Conservation (phyloP, 2,888 invertebrate genomes). For the Cheilosia grossa region DNA sequence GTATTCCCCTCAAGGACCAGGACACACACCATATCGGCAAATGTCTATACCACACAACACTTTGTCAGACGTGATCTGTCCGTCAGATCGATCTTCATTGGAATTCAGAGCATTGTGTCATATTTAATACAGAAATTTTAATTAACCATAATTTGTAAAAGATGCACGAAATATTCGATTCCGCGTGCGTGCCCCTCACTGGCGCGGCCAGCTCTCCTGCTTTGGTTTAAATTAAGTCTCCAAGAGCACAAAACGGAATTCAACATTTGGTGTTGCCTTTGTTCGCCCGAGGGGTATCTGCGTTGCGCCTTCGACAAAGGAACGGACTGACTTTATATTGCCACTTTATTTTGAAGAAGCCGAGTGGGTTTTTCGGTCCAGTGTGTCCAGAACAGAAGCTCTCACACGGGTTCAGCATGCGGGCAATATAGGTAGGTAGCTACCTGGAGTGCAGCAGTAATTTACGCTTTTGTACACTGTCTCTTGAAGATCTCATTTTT, state of each 20-base stretch:
- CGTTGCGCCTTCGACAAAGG: constrained; percentile 19
- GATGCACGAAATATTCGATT: constrained; percentile 79
- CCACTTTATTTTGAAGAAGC: constrained; percentile 43
- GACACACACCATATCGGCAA: constrained; percentile 23
- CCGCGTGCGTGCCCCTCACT: constrained; percentile 37
- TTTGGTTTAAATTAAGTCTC: constrained; percentile 59
- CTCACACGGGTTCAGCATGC: constrained; percentile 7
- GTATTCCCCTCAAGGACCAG: constrained; percentile 29
- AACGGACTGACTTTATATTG: constrained; percentile 40
- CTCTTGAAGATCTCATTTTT: constrained; percentile 55
- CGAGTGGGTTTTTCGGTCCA: constrained; percentile 43
- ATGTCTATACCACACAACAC: constrained; percentile 47
- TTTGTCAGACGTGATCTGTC: constrained; percentile 68
- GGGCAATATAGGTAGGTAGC: constrained; percentile 19
- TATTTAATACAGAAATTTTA: constrained; percentile 84
- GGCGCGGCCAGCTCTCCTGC: constrained; percentile 32
- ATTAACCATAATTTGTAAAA: constrained; percentile 83
- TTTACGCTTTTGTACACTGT: constrained; percentile 68
- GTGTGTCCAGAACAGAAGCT: constrained; percentile 48
- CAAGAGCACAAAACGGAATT: constrained; percentile 49
- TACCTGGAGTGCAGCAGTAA: constrained; percentile 75
- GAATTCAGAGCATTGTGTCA: constrained; percentile 83
- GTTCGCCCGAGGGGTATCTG: constrained; percentile 40
- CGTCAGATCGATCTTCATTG: constrained; percentile 76
- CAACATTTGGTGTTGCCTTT: constrained; percentile 65